These are phyloP conservation scores for Heliothis peltigera DNA, from an alignment of 2,888 invertebrate species.

Conservation along the genomic window DNA sequence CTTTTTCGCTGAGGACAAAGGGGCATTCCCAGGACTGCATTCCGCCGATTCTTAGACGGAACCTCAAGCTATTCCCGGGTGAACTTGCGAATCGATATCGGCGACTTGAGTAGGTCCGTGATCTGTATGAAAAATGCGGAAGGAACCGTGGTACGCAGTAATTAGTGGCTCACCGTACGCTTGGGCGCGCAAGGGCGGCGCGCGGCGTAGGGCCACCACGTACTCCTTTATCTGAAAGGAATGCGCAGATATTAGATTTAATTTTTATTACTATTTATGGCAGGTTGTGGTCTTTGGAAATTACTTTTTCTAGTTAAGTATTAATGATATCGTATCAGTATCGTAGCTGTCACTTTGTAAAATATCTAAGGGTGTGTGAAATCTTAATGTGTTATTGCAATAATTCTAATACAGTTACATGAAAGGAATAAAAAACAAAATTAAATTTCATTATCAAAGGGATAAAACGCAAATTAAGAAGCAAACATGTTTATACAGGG, in stretches of 20 bases:
- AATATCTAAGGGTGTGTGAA: neutral
- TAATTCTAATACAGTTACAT: neutral
- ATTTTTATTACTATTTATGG: conserved; percentile 6
- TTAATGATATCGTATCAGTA: neutral
- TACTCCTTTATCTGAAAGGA: conserved; percentile 37
- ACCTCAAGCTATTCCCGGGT: conserved; percentile 72
- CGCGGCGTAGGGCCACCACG: conserved; percentile 41
- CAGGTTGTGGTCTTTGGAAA: neutral
- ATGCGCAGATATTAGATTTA: conserved; percentile 28
- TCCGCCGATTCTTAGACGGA: conserved; percentile 68
- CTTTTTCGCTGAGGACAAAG: conserved; percentile 60
- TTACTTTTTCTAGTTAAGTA: neutral
- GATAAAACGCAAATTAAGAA: neutral
- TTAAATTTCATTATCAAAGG: neutral
- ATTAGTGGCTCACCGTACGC: conserved; percentile 77
- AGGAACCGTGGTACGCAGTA: conserved; percentile 76
- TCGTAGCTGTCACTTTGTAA: neutral
- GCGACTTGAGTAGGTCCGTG: conserved; percentile 79
- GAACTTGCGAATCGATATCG: conserved; percentile 81
- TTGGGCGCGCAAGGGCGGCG: conserved; percentile 58
- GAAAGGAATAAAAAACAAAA: neutral
- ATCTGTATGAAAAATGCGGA: conserved; percentile 86
- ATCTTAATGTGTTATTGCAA: too few relatives aligned
- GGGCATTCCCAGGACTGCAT: conserved; percentile 68
- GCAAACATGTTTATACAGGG: neutral